These are phyloP conservation scores for Tenthredo livida DNA, from an alignment of 2,888 invertebrate species.

Conservation along the genomic window DNA sequence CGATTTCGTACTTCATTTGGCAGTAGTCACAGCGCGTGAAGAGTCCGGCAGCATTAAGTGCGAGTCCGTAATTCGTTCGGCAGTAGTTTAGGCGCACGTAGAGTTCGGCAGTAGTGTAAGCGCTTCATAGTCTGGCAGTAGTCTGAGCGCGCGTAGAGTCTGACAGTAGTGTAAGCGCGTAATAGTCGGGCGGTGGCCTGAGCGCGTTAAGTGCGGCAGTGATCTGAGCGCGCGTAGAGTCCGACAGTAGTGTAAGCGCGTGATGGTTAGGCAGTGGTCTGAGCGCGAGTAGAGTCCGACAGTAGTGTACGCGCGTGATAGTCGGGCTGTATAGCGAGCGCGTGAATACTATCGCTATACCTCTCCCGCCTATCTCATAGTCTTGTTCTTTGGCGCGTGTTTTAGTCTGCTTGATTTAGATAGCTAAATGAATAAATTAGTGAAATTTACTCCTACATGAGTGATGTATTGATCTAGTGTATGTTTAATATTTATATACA, in stretches of 20 bases:
- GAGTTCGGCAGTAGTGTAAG: background rate
- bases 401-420: background rate
- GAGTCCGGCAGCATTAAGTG: background rate
- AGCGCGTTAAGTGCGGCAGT: background rate
- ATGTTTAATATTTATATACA: background rate
- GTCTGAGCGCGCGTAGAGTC: background rate
- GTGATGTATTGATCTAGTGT: background rate
- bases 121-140: background rate
- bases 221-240: background rate
- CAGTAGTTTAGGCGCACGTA: background rate
- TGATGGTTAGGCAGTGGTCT: background rate
- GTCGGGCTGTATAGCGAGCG: background rate
- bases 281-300: background rate
- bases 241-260: background rate
- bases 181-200: background rate
- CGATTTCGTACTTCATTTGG: background rate
- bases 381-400: background rate
- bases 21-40: background rate
- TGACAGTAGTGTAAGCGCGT: background rate
- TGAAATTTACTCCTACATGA: background rate
- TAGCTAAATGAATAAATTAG: background rate
- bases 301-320: background rate
- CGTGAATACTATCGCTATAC: background rate
- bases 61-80: background rate
- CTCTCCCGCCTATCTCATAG: background rate